Base-by-base conservation (phyloP, 2,113 vertebrate species). In the Promerops cafer region DNA sequence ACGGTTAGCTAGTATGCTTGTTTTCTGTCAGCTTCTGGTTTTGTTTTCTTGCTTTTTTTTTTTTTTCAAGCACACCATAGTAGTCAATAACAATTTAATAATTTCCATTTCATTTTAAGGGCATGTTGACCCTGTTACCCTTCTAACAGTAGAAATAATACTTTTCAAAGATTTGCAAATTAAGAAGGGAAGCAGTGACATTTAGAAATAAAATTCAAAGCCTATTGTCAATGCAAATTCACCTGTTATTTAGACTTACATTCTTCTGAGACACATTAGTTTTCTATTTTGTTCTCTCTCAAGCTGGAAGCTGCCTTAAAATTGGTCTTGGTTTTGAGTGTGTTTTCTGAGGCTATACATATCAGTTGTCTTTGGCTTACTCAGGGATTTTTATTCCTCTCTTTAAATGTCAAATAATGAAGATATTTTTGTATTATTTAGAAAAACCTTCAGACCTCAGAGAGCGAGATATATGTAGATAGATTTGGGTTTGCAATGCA, bases 371-470 rank as follows among this genome's bases (percentile, higher is more conserved):
- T 98, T 98, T 97, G 95, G 95, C 97, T 96, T 98, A 98, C 98
- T 98, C 98, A 98, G 98, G 98, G 98, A 98, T 98, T 98, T 98
- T 96, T 98, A 98, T 97, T 98, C 97, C 96, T 97, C 98, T 96
- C 93, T 97, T 98, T 97, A 96, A 97, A 96, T 97, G 97, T 97
- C 94, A 97, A 87, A 96, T 98, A 97, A 96, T 96, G 94, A 96
- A 96, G 89, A 93, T 98, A 98, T 96, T 98, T 98, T 98, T 98
- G 66, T 98, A 97, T 98, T 96, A 97, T 97, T 98, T 98, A 95
- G 96, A 96, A 96, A 93, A 97, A 93, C 28, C 75, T 97, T 95
- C 97, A 96, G 90, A 78, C 96, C 95, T 97, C 84, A 92, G 82
- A 60, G 35, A 61, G 33, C 3, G 2, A 79, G 60, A 72, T 44